Conservation (phyloP, 2,797 vertebrate genomes). For the Poecilia gillii region DNA sequence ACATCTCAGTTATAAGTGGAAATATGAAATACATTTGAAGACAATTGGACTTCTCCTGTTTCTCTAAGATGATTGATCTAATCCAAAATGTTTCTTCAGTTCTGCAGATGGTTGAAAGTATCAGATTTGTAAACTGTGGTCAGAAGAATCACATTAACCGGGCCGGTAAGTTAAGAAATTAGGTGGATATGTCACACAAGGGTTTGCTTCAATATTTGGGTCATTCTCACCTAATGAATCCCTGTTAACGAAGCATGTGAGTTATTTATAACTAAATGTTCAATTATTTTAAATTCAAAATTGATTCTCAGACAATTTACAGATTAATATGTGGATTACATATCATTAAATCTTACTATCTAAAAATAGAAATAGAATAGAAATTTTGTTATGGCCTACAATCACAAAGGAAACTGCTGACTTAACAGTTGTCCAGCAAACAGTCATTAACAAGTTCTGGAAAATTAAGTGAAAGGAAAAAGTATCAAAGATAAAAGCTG, state of each 20-base stretch:
- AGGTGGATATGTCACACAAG: not conserved
- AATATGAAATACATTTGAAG: too few relatives aligned
- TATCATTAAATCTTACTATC: too few relatives aligned
- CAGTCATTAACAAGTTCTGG: not conserved
- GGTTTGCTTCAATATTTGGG: not conserved
- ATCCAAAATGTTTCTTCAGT: not conserved
- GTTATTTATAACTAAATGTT: not conserved
- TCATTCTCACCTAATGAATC: not conserved
- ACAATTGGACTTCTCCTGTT: not conserved
- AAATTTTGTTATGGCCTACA: not conserved
- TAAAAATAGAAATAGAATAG: not conserved
- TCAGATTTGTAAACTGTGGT: not conserved
- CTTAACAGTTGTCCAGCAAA: not conserved
- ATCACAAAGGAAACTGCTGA: not conserved
- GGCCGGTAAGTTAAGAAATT: not conserved
- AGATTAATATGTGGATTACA: too few relatives aligned
- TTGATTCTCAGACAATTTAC: too few relatives aligned
- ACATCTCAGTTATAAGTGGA: not conserved
- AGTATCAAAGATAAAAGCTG: not conserved
- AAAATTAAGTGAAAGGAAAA: not conserved
- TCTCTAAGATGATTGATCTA: not conserved
- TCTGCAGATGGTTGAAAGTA: not conserved
- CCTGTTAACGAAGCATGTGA: not conserved
- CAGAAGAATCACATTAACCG: not conserved
- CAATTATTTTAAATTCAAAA: too few relatives aligned